A percentile compares a stretch with the other conserved stretches of the same genome.
Evolutionary conservation across 2,888 invertebrate genomes (phyloP).

Genomic region (Drosophila mulleri): DNA sequence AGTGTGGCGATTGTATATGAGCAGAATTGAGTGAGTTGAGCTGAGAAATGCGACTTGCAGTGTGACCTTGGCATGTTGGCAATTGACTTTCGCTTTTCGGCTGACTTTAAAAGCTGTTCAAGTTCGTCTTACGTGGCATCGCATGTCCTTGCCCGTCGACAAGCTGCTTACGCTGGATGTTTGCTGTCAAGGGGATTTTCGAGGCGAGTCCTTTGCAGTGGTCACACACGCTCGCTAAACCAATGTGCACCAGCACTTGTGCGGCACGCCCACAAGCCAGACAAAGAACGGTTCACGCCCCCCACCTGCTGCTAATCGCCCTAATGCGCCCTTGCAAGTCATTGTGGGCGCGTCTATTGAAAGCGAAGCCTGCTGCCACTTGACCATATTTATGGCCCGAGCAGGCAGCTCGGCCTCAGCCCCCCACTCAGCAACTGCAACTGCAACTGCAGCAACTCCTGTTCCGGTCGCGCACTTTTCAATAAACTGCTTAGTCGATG

Average conservation of each 20-base stretch:
- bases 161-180: slow-evolving; percentile 12
- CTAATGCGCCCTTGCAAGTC: slow-evolving; percentile 34
- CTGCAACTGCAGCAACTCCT: slow-evolving; percentile 8
- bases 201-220: not conserved
- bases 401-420: not conserved
- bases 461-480: slow-evolving; percentile 57
- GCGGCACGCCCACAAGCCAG: slow-evolving; percentile 46
- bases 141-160: slow-evolving; percentile 12
- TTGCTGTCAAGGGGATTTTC: not conserved
- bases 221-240: slow-evolving; percentile 30
- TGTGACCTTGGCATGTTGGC: slow-evolving; percentile 47
- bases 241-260: slow-evolving; percentile 35
- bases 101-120: slow-evolving; percentile 2
- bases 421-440: not conserved
- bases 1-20: not conserved
- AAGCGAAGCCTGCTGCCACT: slow-evolving; percentile 39
- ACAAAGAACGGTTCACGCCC: not conserved
- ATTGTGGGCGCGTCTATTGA: slow-evolving; percentile 57
- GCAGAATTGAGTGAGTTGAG: slow-evolving; percentile 13
- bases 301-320: not conserved
- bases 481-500: slow-evolving; percentile 77
- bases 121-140: slow-evolving; percentile 11
- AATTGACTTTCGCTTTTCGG: slow-evolving; percentile 47
- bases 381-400: slow-evolving; percentile 54
- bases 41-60: slow-evolving; percentile 22